Percentiles rank a stretch among this genome's conserved stretches.
phyloP scores from a whole-genome alignment of 2,888 invertebrate species.

The Autographa gamma region DNA sequence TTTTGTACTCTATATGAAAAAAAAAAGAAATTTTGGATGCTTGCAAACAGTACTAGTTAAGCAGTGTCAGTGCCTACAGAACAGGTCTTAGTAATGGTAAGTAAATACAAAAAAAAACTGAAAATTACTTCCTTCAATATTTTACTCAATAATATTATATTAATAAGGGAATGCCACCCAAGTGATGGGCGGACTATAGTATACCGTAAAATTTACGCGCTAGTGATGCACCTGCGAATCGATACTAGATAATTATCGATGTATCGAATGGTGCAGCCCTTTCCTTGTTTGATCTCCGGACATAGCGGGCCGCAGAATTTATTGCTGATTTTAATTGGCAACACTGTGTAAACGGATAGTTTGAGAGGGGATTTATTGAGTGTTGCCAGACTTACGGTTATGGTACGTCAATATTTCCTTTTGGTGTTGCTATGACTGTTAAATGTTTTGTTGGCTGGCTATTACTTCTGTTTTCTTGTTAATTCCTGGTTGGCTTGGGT shows the following conservation, averaged over 20 bases:
- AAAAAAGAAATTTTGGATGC: too few relatives aligned
- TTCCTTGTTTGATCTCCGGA: slow-evolving; percentile 74
- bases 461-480: slow-evolving; percentile 24
- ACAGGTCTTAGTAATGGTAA: too few relatives aligned
- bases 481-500: slow-evolving; percentile 14
- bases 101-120: neutral
- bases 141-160: slow-evolving; percentile 35
- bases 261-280: slow-evolving; percentile 72
- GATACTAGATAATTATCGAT: slow-evolving; percentile 69
- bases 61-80: too few relatives aligned
- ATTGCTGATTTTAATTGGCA: slow-evolving; percentile 70
- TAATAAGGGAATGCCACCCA: slow-evolving; percentile 64
- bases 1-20: too few relatives aligned
- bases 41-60: too few relatives aligned
- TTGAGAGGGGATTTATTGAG: slow-evolving; percentile 51
- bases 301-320: slow-evolving; percentile 63
- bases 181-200: slow-evolving; percentile 51
- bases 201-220: slow-evolving; percentile 64
- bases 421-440: slow-evolving; percentile 51
- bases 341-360: slow-evolving; percentile 60
- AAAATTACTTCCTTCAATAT: slow-evolving; percentile 25
- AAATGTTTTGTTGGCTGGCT: slow-evolving; percentile 41
- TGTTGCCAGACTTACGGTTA: slow-evolving; percentile 52
- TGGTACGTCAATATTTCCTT: slow-evolving; percentile 48
- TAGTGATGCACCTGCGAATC: slow-evolving; percentile 70